Base-by-base conservation (phyloP, 2,113 vertebrate species). In the Embiotoca jacksoni region DNA sequence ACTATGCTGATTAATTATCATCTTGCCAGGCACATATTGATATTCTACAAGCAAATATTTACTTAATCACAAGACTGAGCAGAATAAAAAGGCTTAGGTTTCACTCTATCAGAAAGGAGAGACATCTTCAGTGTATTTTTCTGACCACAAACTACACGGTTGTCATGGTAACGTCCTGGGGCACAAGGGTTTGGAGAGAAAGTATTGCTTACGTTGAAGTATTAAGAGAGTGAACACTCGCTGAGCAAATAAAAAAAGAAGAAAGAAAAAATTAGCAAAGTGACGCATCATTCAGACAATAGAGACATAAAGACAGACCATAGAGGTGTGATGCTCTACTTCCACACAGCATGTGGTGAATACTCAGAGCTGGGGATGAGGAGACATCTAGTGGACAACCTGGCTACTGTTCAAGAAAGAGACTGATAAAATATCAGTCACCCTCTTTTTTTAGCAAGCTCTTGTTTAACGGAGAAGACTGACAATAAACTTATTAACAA, bases 321-420 rank as follows among this genome's bases (percentile, higher is more conserved):
- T 1, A 46, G 32, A 63, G 58, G 7, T 23, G 61, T 78, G 68
- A 80, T 14, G 57, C 56, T 83, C 37, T 71, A 50, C n/a, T 16
- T 14, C n/a, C 55, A 52, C 31, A 16, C 41, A 80, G 32, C 37
- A 68, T 63, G 31, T 1, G 44, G 52, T 53, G 30, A 62, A 31
- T 2, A 33, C 8, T 65, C 63, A 56, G 47, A 66, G 53, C 41
- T 86, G 60, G 88, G 72, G 49, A 58, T 46, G 41, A 79, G 49
- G 78, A 72, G 92, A 90, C 90, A 92, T 85, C 92, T 92, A 91
- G 91, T 88, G 91, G 91, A 47, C 83, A 85, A 73, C 0, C 3
- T 36, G 47, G 16, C 31, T 66, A 50, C 56, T 56, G 41, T 64
- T 32, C 49, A 85, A 44, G 47, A 30, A 5, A n/a, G 3, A 7